Evolutionary conservation across 2,888 invertebrate genomes (phyloP).

Genomic region (Rotaria socialis): DNA sequence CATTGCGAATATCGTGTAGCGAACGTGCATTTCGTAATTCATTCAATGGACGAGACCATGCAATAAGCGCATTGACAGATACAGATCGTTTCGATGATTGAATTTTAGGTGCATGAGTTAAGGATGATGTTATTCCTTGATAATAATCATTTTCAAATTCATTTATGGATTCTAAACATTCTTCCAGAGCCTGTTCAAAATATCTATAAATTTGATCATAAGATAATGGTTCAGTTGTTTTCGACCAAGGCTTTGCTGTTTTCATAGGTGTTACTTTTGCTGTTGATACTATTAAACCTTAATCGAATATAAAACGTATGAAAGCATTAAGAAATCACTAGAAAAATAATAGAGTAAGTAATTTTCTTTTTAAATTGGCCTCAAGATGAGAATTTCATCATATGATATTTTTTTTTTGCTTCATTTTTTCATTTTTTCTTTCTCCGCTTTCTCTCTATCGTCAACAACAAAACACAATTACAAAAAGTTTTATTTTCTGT

Average conservation of each 20-base stretch:
- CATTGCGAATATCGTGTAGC: not conserved
- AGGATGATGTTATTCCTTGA: not conserved
- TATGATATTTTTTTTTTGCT: not conserved
- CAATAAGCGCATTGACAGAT: not conserved
- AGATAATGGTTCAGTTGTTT: not conserved
- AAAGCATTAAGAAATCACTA: not conserved
- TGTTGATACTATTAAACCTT: not conserved
- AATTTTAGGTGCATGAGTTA: not conserved
- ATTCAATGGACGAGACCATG: slow-evolving; percentile 16
- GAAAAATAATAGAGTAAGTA: not conserved
- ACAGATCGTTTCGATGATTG: not conserved
- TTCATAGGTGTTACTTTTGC: not conserved
- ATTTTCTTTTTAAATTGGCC: not conserved
- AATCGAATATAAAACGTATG: not conserved
- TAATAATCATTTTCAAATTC: not conserved
- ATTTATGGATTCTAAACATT: not conserved
- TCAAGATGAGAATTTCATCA: not conserved
- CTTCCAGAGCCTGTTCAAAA: not conserved
- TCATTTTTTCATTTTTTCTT: not conserved
- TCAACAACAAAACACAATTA: slow-evolving; percentile 16
- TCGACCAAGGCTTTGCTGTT: not conserved
- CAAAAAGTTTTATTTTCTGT: not conserved
- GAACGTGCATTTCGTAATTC: slow-evolving; percentile 3
- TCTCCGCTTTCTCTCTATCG: not conserved
- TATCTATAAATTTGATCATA: slow-evolving; percentile 23